Conservation (phyloP, 2,797 vertebrate genomes). For the Dermochelys coriacea region DNA sequence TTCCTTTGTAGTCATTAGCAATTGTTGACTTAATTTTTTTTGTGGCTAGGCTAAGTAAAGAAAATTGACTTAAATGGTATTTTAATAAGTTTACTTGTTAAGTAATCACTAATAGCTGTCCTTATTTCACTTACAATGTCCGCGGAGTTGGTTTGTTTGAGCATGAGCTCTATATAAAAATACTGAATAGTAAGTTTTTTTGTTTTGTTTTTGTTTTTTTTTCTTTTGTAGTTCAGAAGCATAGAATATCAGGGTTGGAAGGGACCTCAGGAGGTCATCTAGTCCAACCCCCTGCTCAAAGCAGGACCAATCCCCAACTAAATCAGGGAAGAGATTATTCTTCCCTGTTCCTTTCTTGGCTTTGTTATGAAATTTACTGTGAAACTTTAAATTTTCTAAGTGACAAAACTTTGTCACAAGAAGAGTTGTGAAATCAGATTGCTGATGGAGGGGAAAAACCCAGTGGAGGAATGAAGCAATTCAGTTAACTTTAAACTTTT, state of each 20-base stretch:
- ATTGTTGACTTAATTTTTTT: slow-evolving; percentile 18
- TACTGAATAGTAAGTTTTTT: not conserved
- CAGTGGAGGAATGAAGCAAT: not conserved
- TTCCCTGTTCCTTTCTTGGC: not conserved
- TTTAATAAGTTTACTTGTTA: slow-evolving; percentile 70
- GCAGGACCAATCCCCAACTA: too few relatives aligned
- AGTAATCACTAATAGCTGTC: slow-evolving; percentile 39
- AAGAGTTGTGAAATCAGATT: not conserved
- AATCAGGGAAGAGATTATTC: not conserved
- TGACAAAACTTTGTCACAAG: not conserved
- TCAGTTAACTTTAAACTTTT: not conserved
- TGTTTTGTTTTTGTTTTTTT: too few relatives aligned
- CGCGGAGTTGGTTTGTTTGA: slow-evolving; percentile 11
- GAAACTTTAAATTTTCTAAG: not conserved
- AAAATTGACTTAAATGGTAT: slow-evolving; percentile 64
- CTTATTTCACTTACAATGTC: slow-evolving; percentile 34
- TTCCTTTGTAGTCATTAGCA: slow-evolving; percentile 43
- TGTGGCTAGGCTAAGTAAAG: slow-evolving; percentile 49
- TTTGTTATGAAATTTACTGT: not conserved
- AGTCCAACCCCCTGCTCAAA: too few relatives aligned
- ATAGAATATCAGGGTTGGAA: too few relatives aligned
- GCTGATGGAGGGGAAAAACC: not conserved
- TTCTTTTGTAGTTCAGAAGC: not conserved
- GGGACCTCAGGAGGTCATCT: too few relatives aligned
- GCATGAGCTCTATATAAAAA: not conserved